Evolutionary conservation across 2,797 vertebrate species (phyloP).

Genomic region (Potorous gilbertii): DNA sequence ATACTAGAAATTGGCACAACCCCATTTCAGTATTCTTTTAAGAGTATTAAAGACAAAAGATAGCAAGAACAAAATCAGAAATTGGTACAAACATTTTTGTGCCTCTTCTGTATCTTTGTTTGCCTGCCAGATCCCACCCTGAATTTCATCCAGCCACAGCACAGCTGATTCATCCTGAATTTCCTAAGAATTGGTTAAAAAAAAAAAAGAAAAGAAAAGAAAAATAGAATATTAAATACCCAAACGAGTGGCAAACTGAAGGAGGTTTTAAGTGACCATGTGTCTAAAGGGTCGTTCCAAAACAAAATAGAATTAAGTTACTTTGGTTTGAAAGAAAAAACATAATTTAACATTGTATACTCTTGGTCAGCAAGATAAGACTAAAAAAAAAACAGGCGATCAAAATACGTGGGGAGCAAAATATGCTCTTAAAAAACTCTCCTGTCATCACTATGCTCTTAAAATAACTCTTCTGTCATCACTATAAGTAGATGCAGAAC

Average conservation of each 20-base stretch:
- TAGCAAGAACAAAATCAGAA: neutral
- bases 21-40: neutral
- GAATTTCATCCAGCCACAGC: slow-evolving; percentile 99
- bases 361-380: neutral
- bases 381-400: neutral
- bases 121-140: slow-evolving; percentile 91
- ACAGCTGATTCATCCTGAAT: slow-evolving; percentile 96
- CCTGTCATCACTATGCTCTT: neutral
- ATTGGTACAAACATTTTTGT: slow-evolving; percentile 88
- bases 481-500: neutral
- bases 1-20: neutral
- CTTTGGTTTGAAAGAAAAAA: neutral
- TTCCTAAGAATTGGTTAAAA: slow-evolving; percentile 86
- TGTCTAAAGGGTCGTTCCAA: neutral
- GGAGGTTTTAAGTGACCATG: neutral
- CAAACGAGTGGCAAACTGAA: neutral
- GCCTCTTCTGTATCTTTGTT: slow-evolving; percentile 96
- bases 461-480: neutral
- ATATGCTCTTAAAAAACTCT: neutral
- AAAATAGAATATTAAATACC: slow-evolving; percentile 10
- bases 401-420: neutral
- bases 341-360: neutral
- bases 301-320: neutral
- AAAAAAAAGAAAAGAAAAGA: neutral
- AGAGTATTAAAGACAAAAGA: neutral